Evolutionary conservation across 2,797 vertebrate species (phyloP).

Genomic region (Gallinago solitaria): DNA sequence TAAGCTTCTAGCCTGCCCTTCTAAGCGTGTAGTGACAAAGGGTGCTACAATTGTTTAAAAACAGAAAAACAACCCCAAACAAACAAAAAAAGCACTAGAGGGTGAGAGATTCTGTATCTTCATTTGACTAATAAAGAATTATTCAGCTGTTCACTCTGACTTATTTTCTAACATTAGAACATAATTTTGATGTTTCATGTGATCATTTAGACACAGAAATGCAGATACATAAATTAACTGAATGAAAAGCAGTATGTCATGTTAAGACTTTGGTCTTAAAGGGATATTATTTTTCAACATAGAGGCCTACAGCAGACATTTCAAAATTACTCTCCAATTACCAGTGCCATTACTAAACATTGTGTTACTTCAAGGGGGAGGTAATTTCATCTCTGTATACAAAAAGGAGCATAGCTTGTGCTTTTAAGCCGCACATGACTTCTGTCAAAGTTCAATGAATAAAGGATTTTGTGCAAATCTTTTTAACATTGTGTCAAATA

Average conservation of each 20-base stretch:
- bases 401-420: not conserved
- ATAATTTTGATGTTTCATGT: not conserved
- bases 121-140: not conserved
- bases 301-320: not conserved
- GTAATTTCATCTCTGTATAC: not conserved
- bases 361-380: not conserved
- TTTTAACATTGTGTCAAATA: not conserved
- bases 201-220: not conserved
- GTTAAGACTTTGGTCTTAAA: not conserved
- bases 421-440: not conserved
- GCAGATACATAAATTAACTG: not conserved
- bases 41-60: not conserved
- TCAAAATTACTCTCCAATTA: not conserved
- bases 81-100: too few relatives aligned
- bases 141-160: not conserved
- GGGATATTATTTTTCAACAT: not conserved
- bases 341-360: not conserved
- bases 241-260: too few relatives aligned
- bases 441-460: not conserved
- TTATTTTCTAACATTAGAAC: not conserved
- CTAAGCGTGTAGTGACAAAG: not conserved
- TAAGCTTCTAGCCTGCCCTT: not conserved
- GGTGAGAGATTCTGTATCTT: not conserved
- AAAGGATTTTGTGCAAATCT: not conserved
- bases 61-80: not conserved